Percentiles rank a stretch among this genome's conserved stretches.
Conservation (phyloP, 2,797 vertebrate genomes). For the Buceros bicornis region DNA sequence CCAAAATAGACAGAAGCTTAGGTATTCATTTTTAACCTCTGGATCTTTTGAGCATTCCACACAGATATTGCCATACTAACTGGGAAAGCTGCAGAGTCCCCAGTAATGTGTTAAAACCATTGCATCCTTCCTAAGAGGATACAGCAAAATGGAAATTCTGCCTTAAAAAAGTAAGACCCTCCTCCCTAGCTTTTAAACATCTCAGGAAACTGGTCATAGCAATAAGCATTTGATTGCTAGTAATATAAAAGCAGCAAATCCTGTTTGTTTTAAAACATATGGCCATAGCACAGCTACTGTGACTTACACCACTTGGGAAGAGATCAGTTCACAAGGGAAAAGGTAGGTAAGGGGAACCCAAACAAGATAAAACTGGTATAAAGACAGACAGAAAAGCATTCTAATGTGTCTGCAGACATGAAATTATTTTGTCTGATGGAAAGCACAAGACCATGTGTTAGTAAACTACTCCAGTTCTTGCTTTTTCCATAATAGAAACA, state of each 20-base stretch:
- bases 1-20: background rate
- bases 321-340: background rate
- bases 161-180: background rate
- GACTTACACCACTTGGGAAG: background rate
- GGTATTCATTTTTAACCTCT: background rate
- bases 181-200: background rate
- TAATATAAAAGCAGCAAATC: background rate
- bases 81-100: background rate
- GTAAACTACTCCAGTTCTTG: background rate
- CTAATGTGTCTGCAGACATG: background rate
- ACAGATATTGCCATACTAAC: background rate
- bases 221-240: background rate
- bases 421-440: background rate
- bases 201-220: background rate
- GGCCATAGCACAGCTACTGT: background rate
- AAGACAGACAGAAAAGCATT: background rate
- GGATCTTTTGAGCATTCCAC: background rate
- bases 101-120: background rate
- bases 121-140: background rate
- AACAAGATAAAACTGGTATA: background rate
- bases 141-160: background rate
- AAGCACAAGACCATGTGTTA: background rate
- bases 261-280: background rate
- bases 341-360: background rate
- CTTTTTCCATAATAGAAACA: background rate